Evolutionary conservation across 2,888 invertebrate genomes (phyloP), one percentile per base, ranked within the genome.

Genomic region (Tenthredo mesomela): DNA sequence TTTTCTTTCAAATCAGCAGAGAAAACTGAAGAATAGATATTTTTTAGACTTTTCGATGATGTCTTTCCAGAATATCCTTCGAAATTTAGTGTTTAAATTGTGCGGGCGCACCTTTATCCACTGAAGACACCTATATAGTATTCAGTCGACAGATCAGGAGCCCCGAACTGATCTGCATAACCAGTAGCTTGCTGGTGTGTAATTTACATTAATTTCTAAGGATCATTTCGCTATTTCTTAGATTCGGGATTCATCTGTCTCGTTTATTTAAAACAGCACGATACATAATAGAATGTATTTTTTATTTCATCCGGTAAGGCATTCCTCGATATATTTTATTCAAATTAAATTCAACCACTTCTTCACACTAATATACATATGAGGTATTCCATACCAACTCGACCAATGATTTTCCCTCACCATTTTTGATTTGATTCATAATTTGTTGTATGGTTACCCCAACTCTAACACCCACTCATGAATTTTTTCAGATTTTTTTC

Each of bases 131-230:
- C n/a, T 21, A 21, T 61, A 70, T 40, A 43, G 83, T 82, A 75
- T 85, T 88, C 43, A 47, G 43, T 54, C 78, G 50, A 82, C 82
- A 67, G 47, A 82, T 82, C 67, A 18, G 82, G 43, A 47, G 70
- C 67, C 65, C 21, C 50, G 29, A 40, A 29, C 40, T 67, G 82
- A 82, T 89, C 89, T 90, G 87, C 89, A 89, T 90, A 90, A 90
- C 89, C 89, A 89, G 90, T 90, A 90, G 90, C 90, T 84, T 86
- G 84, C 85, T 85, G 86, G 85, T 89, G 85, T 89, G 88, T 90
- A 90, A 89, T 90, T 90, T 90, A 88, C 89, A 90, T 90, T 90
- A 89, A 90, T 89, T 89, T 89, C 88, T 88, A 89, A 89, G 88
- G 88, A 88, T 87, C 84, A 84, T 85, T 80, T 80, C 37, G 80